Conservation (phyloP, 2,113 vertebrate genomes). For the Macquaria australasica region DNA sequence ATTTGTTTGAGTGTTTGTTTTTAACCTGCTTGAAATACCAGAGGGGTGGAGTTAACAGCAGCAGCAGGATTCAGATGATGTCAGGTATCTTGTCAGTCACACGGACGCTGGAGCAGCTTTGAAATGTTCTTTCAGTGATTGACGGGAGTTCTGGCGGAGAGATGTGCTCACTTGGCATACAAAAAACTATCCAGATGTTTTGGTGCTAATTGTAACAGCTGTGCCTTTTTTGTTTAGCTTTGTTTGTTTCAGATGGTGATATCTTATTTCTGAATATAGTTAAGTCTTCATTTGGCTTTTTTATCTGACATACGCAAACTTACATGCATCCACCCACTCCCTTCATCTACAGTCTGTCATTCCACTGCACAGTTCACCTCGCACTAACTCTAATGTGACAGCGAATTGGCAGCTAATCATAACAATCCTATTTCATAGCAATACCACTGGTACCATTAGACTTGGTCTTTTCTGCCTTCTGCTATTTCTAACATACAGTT, state of each 20-base stretch:
- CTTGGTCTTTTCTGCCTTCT: neutral
- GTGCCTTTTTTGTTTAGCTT: neutral
- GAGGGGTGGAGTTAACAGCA: slow-evolving; percentile 18
- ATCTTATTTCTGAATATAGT: slow-evolving; percentile 15
- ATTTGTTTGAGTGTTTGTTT: slow-evolving; percentile 40
- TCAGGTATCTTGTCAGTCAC: slow-evolving; percentile 18
- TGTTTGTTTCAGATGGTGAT: slow-evolving; percentile 1
- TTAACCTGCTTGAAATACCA: slow-evolving; percentile 6
- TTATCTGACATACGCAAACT: neutral
- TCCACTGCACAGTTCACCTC: slow-evolving; percentile 46
- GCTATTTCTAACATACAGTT: neutral
- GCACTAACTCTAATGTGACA: slow-evolving; percentile 49
- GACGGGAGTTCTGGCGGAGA: neutral
- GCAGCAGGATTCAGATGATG: neutral
- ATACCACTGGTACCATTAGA: neutral
- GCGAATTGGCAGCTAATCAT: slow-evolving; percentile 58
- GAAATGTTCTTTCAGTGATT: neutral
- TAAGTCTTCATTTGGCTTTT: slow-evolving; percentile 13
- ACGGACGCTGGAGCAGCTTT: neutral
- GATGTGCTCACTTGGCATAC: neutral
- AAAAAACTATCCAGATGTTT: slow-evolving; percentile 28
- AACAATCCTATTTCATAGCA: slow-evolving; percentile 54
- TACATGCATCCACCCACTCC: neutral
- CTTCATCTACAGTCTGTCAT: slow-evolving; percentile 7
- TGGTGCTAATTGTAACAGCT: slow-evolving; percentile 17